phyloP scores from a whole-genome alignment of 1,140 invertebrate species.

The Chlorops oryzae region DNA sequence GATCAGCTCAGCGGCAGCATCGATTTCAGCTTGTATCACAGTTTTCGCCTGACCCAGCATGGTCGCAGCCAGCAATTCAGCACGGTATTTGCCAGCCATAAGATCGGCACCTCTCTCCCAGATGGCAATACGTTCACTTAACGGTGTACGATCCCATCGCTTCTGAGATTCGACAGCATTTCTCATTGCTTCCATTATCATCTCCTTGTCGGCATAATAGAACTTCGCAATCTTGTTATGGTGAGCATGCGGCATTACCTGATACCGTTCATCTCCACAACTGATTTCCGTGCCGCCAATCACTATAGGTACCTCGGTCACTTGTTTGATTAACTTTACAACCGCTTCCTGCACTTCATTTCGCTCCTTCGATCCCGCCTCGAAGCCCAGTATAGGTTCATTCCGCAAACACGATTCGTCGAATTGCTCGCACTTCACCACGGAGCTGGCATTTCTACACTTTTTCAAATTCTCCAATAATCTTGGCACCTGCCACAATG shows the following conservation, averaged over 20 bases:
- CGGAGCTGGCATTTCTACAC: too few species aligned
- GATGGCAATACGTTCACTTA: constrained; percentile 71
- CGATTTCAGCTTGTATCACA: constrained; percentile 93
- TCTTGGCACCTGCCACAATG: too few species aligned
- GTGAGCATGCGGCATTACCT: constrained; percentile 80
- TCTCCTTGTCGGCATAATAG: constrained; percentile 75
- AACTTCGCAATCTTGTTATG: constrained; percentile 78
- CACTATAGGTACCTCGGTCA: constrained; percentile 80
- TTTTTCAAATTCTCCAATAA: too few species aligned
- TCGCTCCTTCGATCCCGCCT: constrained; percentile 76
- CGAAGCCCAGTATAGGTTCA: constrained; percentile 74
- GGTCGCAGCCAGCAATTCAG: constrained; percentile 84
- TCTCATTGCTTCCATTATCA: constrained; percentile 79
- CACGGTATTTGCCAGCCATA: constrained; percentile 79
- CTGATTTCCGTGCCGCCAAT: constrained; percentile 79
- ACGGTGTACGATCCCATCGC: constrained; percentile 76
- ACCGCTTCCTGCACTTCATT: constrained; percentile 66
- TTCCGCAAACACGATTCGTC: constrained; percentile 53
- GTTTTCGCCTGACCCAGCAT: constrained; percentile 98
- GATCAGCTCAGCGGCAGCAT: constrained; percentile 89
- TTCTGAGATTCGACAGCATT: constrained; percentile 64
- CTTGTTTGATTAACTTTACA: constrained; percentile 54
- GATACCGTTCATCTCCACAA: constrained; percentile 63
- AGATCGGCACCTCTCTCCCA: constrained; percentile 82
- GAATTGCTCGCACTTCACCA: too few species aligned